phyloP scores from a whole-genome alignment of 2,797 vertebrate genomes.

The Sparidentex hasta region DNA sequence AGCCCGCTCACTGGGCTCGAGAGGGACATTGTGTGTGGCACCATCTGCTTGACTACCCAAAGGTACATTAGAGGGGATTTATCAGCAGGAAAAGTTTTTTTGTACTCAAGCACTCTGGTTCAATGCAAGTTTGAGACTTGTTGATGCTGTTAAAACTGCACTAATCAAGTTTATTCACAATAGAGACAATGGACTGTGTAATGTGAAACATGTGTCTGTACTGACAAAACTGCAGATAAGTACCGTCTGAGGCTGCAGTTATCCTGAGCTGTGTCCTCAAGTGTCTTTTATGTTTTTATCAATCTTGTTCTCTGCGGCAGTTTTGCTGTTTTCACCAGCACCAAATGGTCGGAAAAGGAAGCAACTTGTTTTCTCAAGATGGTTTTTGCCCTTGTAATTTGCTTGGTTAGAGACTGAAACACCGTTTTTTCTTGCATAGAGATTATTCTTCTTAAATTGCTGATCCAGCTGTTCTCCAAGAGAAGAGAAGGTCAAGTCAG shows the following conservation, averaged over 20 bases:
- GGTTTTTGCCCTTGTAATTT: too few species aligned
- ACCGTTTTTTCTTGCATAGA: too few species aligned
- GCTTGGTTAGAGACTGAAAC: too few species aligned
- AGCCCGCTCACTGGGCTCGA: neutral
- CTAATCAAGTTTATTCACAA: neutral
- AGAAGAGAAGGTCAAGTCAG: too few species aligned
- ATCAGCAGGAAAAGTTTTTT: conserved; percentile 5
- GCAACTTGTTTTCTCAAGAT: too few species aligned
- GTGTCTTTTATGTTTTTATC: neutral
- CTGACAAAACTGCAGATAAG: neutral
- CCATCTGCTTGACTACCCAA: conserved; percentile 24
- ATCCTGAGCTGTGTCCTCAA: too few species aligned
- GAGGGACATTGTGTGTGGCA: conserved; percentile 38
- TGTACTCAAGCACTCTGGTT: neutral
- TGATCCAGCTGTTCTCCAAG: too few species aligned
- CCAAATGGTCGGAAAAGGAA: too few species aligned
- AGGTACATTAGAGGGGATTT: neutral
- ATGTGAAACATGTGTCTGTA: neutral
- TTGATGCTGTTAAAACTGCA: neutral
- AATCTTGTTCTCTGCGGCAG: neutral
- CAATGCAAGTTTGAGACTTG: neutral
- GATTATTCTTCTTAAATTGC: too few species aligned
- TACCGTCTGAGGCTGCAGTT: neutral
- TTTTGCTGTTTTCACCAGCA: too few species aligned
- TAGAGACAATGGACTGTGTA: too few species aligned